Percentiles rank a stretch among this genome's conserved stretches.
Evolutionary conservation across 1,140 invertebrate genomes (phyloP).

Genomic region (Drosophila kikkawai): DNA sequence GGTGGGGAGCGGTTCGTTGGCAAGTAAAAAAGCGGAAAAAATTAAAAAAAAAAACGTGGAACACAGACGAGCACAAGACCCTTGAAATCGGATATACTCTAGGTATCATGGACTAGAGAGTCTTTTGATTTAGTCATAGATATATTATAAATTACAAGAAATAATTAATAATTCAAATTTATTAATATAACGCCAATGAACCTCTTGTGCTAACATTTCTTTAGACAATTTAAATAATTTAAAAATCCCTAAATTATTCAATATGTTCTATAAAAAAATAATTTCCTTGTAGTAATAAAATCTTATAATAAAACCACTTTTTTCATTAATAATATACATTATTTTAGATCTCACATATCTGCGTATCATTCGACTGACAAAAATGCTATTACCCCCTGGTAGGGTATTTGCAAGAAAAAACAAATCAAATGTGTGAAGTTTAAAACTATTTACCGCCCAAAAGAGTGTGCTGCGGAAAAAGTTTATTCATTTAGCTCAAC

Average conservation of each 20-base stretch:
- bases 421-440: constrained; percentile 83
- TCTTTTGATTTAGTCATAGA: not conserved
- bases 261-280: too few species aligned
- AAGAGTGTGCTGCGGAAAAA: constrained; percentile 77
- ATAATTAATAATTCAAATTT: too few species aligned
- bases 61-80: not conserved
- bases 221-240: too few species aligned
- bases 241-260: too few species aligned
- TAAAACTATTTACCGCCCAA: constrained; percentile 80
- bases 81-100: constrained; percentile 5
- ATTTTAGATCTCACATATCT: not conserved
- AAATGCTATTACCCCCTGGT: not conserved
- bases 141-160: too few species aligned
- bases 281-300: not conserved
- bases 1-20: constrained; percentile 7
- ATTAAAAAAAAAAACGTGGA: constrained; percentile 1
- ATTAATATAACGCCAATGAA: too few species aligned
- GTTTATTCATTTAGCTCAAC: constrained; percentile 81
- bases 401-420: constrained; percentile 37
- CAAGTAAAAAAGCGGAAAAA: constrained; percentile 31
- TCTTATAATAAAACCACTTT: not conserved
- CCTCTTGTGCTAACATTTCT: too few species aligned
- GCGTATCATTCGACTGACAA: too few species aligned
- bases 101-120: not conserved
- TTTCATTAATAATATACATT: not conserved